Evolutionary conservation across 1,140 invertebrate species (phyloP), one percentile per base, ranked within the genome.

Genomic region (Nasonia vitripennis): DNA sequence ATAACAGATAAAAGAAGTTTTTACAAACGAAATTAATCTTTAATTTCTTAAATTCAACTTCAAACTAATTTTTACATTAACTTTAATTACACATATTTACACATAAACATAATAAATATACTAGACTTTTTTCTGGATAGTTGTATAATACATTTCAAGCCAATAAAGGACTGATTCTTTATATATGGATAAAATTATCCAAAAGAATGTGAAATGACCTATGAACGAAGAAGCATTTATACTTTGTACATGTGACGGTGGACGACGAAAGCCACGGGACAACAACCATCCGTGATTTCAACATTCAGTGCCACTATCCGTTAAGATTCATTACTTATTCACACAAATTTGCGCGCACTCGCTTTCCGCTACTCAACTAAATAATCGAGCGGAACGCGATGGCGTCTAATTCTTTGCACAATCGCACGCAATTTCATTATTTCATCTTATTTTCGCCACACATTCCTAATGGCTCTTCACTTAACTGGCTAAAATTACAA

Each of bases 211-310:
- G 51, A 84, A 83, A 80, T 84, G 78, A 83, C 45, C 14, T 78
- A 31, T 75, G 27, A 78, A 84, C 81, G 83, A 89, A 89, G 88
- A 90, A 90, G 84, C 86, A 88, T 81, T 70, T 71, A 86, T 89
- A 91, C 89, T 92, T 91, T 93, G 90, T 92, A 92, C 91, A 92
- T 81, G 89, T 87, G 87, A 90, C 85, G 83, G 83, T 89, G 89
- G 89, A 93, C 89, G 90, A 89, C 73, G 81, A 79, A 55, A 80
- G 20, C 1, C 88, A 87, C 89, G 88, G 90, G 89, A 89, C 87
- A 91, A 92, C 89, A 90, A 87, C 90, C 87, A 78, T 84, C 62
- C 84, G 88, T 90, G 88, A 90, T 87, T 91, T 90, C 85, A 90
- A 92, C 90, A 89, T 91, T 91, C 89, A 92, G 89, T 92, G 91